Base-by-base conservation (phyloP, 2,113 vertebrate genomes). In the Chunga burmeisteri region DNA sequence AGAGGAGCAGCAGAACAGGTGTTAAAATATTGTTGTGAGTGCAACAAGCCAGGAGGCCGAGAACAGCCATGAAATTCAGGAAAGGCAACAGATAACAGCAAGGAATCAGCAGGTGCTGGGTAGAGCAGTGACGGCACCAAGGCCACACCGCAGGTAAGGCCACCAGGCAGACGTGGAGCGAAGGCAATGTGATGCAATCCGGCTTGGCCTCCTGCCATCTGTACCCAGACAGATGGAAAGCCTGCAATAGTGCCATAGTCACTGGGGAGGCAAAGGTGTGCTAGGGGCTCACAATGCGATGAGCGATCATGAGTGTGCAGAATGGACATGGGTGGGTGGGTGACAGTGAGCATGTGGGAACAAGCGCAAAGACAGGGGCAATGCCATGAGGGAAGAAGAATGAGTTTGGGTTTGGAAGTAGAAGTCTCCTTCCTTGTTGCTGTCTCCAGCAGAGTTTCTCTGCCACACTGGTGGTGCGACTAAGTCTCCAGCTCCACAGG, bases 211-310 rank as follows among this genome's bases (percentile, higher is more conserved):
- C 11, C 55, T 23, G 56, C 52, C 52, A 10, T 4, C 7, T 5
- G 13, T 63, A 50, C 56, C 80, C 91, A 53, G 26, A 11, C 34
- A 27, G 16, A 36, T 19, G 36, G 47, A 56, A 42, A 32, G 34
- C 34, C 29, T 55, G 73, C 65, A 87, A 67, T 22, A 71, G 38
- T 5, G 0, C 32, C 1, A 2, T 2, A 9, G n/a, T 13, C 56
- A 16, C 3, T 7, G 13, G 0, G 16, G 47, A 36, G 52, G 47
- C 5, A 56, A 16, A 66, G 26, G 21, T 4, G 2, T 19, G 10
- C 27, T 13, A 46, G 53, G 16, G n/a, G 47, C 7, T 40, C 29
- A 6, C 0, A 1, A 25, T 36, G 15, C 0, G 0, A 40, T 0
- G 3, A 53, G 17, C 1, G 11, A 3, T 20, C 26, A 16, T 0